These are phyloP conservation scores for Desmophyllum pertusum DNA, from an alignment of 92 coral and sea anemone genomes.

Conservation along the genomic window DNA sequence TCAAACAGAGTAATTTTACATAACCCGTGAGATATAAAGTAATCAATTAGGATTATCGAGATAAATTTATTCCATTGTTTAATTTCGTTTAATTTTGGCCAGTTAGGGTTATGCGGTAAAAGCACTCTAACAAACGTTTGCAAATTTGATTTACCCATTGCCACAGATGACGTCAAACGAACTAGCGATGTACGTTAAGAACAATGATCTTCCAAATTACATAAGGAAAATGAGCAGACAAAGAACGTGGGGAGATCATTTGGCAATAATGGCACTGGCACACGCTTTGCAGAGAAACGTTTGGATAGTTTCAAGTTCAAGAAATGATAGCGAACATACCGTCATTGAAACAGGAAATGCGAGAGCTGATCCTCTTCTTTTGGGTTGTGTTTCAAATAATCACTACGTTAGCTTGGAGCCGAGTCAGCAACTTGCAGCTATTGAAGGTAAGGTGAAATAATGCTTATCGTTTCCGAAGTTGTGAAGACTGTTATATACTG, in stretches of 20 bases:
- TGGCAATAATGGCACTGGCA: not conserved
- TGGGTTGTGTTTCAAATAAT: not conserved
- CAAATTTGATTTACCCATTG: not conserved
- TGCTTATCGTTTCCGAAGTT: not conserved
- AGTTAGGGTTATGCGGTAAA: too few species aligned
- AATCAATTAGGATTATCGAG: too few species aligned
- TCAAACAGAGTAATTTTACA: too few species aligned
- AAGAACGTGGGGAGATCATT: not conserved
- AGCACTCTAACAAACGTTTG: not conserved
- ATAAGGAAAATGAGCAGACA: not conserved
- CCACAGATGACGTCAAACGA: not conserved
- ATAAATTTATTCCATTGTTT: too few species aligned
- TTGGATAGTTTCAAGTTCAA: not conserved
- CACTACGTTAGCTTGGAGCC: conserved; percentile 17
- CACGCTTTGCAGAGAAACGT: not conserved
- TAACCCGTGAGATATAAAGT: too few species aligned
- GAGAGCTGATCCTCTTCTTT: not conserved
- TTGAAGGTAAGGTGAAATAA: not conserved
- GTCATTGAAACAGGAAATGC: conserved; percentile 3
- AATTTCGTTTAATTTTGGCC: too few species aligned
- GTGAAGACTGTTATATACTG: not conserved
- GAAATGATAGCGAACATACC: not conserved
- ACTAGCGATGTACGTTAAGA: not conserved
- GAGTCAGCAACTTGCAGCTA: not conserved
- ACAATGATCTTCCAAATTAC: not conserved